Evolutionary conservation across 2,888 invertebrate species (phyloP).

Genomic region (Cremastobaeus sp.): DNA sequence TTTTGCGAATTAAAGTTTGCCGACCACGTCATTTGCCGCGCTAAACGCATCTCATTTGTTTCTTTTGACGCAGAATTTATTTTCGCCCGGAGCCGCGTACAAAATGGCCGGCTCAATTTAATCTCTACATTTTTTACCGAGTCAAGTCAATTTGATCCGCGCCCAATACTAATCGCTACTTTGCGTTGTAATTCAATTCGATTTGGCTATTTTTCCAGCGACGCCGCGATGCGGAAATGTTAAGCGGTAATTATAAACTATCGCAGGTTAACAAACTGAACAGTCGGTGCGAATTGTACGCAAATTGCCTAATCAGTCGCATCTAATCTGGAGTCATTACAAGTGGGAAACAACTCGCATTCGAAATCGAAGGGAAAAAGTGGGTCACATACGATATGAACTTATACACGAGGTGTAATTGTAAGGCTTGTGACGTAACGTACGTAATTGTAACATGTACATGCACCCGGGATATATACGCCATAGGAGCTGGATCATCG

Average conservation of each 20-base stretch:
- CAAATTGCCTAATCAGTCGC: no score
- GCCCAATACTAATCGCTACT: no score
- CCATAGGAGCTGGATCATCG: conserved; percentile 68
- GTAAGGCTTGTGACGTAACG: conserved; percentile 73
- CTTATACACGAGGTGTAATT: conserved; percentile 60
- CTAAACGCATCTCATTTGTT: background rate
- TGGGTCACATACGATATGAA: conserved; percentile 25
- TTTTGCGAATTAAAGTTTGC: conserved; percentile 22
- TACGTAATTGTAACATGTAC: conserved; percentile 76
- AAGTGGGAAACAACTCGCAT: no score
- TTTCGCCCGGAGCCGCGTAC: conserved; percentile 1
- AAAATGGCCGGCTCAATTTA: conserved; percentile 20
- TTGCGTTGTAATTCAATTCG: no score
- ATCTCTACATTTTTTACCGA: conserved; percentile 14
- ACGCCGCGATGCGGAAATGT: no score
- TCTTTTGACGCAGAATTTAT: conserved; percentile 3
- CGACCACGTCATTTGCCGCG: background rate
- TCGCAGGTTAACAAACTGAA: no score
- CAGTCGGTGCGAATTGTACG: no score
- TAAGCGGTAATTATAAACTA: no score
- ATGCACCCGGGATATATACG: conserved; percentile 74
- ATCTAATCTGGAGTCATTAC: no score
- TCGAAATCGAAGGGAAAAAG: no score
- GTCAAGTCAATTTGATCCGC: conserved; percentile 3
- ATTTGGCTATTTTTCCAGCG: no score